phyloP scores from a whole-genome alignment of 2,113 vertebrate species.

The Rhinolophus ferrumequinum region DNA sequence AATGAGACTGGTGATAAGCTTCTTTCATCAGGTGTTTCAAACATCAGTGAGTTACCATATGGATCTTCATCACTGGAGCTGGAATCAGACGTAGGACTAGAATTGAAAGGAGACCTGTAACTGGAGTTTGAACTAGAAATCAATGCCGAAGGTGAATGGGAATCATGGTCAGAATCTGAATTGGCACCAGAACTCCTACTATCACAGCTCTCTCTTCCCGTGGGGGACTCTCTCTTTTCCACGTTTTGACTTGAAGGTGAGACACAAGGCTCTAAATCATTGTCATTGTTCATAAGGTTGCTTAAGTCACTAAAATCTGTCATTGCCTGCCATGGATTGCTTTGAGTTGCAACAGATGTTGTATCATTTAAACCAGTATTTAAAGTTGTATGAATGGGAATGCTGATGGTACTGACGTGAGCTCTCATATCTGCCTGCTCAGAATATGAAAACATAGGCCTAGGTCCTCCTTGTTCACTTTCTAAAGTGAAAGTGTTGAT shows the following conservation, averaged over 20 bases:
- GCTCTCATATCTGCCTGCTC: constrained; percentile 91
- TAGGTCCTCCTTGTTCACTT: constrained; percentile 90
- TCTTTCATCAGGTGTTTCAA: constrained; percentile 77
- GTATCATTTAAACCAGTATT: constrained; percentile 91
- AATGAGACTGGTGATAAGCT: background rate
- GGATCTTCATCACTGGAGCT: constrained; percentile 55
- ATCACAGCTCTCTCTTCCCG: background rate
- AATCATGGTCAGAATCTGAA: background rate
- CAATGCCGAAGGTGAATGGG: rapidly evolving
- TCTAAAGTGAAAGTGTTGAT: constrained; percentile 93
- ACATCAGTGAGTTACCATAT: constrained; percentile 58
- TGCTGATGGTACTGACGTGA: constrained; percentile 92
- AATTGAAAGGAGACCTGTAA: no score
- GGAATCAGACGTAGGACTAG: background rate
- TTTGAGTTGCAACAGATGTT: constrained; percentile 89
- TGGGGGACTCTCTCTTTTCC: constrained; percentile 83
- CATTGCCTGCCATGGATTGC: constrained; percentile 92
- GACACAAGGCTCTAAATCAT: constrained; percentile 88
- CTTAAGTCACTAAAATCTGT: constrained; percentile 92
- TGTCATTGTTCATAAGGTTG: constrained; percentile 92
- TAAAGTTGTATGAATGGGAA: constrained; percentile 90
- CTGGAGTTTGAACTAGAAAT: background rate
- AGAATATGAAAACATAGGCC: constrained; percentile 90
- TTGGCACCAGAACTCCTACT: background rate
- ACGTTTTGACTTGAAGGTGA: constrained; percentile 47